Percentiles rank a stretch among this genome's conserved stretches.
These are phyloP conservation scores for Allolobophora icterica DNA, from an alignment of 2,888 invertebrate species.

Conservation along the genomic window DNA sequence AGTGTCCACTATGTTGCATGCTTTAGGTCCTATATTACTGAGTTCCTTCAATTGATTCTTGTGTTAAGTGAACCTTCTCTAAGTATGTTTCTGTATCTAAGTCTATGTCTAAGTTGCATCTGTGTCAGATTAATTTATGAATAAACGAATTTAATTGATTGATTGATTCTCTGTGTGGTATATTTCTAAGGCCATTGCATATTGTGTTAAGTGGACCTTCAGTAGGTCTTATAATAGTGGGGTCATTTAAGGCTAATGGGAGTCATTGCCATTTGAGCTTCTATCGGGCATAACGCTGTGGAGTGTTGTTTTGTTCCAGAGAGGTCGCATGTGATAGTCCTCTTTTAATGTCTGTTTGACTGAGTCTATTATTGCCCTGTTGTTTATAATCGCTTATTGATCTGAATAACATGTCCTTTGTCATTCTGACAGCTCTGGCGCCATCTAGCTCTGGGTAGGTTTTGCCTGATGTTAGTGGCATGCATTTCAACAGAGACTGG, in stretches of 20 bases:
- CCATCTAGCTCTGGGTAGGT: neutral
- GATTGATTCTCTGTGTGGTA: neutral
- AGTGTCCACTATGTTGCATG: no score
- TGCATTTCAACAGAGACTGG: neutral
- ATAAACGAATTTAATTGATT: no score
- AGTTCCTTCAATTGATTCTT: neutral
- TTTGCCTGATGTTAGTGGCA: constrained; percentile 13
- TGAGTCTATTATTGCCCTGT: neutral
- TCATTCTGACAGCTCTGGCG: constrained; percentile 18
- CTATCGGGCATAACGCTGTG: neutral
- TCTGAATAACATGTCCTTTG: constrained; percentile 9
- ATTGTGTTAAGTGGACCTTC: neutral
- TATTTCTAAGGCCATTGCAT: neutral
- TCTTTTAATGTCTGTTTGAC: neutral
- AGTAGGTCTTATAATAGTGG: no score
- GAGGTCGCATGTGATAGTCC: neutral
- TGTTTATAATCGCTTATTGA: neutral
- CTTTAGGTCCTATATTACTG: neutral
- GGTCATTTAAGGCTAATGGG: neutral
- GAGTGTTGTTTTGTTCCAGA: neutral
- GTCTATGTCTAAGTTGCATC: no score
- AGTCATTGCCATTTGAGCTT: no score
- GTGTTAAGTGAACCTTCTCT: neutral
- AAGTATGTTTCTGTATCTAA: no score
- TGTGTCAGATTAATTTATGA: no score